Conservation (phyloP, 2,797 vertebrate species). For the Cuculus canorus region DNA sequence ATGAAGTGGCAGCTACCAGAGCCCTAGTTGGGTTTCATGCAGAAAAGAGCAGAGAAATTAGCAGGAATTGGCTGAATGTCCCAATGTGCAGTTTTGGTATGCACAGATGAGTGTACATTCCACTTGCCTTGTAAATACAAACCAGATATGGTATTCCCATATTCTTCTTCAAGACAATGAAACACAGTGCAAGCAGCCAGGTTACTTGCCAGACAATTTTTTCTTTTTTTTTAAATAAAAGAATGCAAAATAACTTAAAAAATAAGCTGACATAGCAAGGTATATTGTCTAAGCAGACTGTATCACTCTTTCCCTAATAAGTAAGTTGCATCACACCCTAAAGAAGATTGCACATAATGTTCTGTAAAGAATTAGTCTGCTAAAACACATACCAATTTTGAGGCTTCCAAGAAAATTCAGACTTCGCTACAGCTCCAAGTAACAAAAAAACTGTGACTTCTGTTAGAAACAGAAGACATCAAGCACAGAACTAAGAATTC, state of each 20-base stretch:
- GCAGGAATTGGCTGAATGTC: background rate
- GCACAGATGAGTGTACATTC: background rate
- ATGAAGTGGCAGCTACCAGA: background rate
- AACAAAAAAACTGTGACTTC: background rate
- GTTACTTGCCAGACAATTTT: background rate
- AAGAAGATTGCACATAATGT: background rate
- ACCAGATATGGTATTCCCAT: background rate
- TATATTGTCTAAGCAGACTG: background rate
- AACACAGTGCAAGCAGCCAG: background rate
- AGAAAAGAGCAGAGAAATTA: background rate
- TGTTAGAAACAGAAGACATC: background rate
- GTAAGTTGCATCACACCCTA: background rate
- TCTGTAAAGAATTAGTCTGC: background rate
- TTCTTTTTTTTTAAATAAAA: background rate
- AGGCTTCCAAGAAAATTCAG: background rate
- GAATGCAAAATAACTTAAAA: background rate
- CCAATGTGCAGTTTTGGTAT: fast-evolving
- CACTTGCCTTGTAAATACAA: background rate
- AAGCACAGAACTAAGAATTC: background rate
- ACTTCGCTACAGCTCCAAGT: background rate
- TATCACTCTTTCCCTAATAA: background rate
- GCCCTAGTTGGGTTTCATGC: background rate
- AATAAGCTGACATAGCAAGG: background rate
- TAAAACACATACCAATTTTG: background rate
- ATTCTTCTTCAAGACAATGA: background rate